phyloP scores from a whole-genome alignment of 2,888 invertebrate genomes.

The Lysandra coridon region DNA sequence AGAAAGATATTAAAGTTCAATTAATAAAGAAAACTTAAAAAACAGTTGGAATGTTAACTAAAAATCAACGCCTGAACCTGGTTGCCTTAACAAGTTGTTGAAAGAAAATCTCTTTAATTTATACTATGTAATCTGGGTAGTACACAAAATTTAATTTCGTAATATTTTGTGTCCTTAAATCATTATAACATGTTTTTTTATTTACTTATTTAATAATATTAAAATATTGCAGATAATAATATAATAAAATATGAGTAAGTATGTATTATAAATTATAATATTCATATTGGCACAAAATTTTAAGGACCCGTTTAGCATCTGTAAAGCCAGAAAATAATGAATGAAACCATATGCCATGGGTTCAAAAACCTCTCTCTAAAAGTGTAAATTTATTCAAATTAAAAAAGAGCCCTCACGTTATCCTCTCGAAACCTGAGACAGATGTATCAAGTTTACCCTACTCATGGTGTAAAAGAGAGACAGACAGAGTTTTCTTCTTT shows the following conservation, averaged over 20 bases:
- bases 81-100: too few relatives aligned
- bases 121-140: too few relatives aligned
- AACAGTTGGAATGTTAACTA: too few relatives aligned
- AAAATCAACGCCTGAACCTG: too few relatives aligned
- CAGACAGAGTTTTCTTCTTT: constrained; percentile 32
- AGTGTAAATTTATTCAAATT: constrained; percentile 79
- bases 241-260: neutral
- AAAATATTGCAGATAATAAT: neutral
- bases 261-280: neutral
- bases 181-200: too few relatives aligned
- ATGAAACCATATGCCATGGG: constrained; percentile 46
- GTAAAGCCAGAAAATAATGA: constrained; percentile 5
- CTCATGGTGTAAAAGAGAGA: constrained; percentile 35
- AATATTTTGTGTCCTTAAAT: too few relatives aligned
- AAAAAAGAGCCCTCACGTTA: constrained; percentile 60
- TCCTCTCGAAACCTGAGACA: constrained; percentile 14
- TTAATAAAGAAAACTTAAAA: too few relatives aligned
- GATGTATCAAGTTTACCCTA: neutral
- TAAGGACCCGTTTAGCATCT: neutral
- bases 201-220: neutral
- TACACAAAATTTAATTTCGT: too few relatives aligned
- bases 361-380: constrained; percentile 68
- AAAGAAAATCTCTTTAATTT: too few relatives aligned
- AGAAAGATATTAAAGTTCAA: neutral
- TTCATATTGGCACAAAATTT: neutral